phyloP scores from a whole-genome alignment of 2,888 invertebrate species.

The Yponomeuta cagnagella region DNA sequence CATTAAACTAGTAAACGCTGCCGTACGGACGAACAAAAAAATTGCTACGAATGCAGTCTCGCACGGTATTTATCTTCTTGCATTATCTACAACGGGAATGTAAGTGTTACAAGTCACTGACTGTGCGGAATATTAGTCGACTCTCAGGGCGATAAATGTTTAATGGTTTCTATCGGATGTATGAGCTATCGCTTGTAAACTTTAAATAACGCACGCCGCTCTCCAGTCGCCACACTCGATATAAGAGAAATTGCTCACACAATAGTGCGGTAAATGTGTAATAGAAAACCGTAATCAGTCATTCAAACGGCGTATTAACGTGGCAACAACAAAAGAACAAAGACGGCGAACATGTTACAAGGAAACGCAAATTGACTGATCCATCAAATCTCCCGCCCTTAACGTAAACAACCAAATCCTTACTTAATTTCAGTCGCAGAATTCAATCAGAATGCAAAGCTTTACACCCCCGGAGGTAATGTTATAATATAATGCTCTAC shows the following conservation, averaged over 20 bases:
- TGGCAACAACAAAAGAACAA: constrained; percentile 37
- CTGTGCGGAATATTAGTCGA: constrained; percentile 40
- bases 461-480: constrained; percentile 67
- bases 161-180: constrained; percentile 25
- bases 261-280: not conserved
- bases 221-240: not conserved
- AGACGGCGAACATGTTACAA: constrained; percentile 46
- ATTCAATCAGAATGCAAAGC: constrained; percentile 73
- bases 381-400: constrained; percentile 58
- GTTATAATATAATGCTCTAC: constrained; percentile 65
- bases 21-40: constrained; percentile 54
- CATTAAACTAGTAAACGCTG: constrained; percentile 56
- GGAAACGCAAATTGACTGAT: constrained; percentile 64
- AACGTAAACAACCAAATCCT: constrained; percentile 73
- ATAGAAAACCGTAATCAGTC: not conserved
- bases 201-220: not conserved
- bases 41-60: constrained; percentile 52
- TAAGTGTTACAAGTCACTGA: constrained; percentile 41
- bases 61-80: constrained; percentile 41
- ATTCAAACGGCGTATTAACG: constrained; percentile 1
- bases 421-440: constrained; percentile 74
- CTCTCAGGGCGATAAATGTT: constrained; percentile 51
- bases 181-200: not conserved
- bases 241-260: not conserved
- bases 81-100: constrained; percentile 32